These are phyloP conservation scores for Nephotettix cincticeps DNA, from an alignment of 1,140 invertebrate genomes.

Conservation along the genomic window DNA sequence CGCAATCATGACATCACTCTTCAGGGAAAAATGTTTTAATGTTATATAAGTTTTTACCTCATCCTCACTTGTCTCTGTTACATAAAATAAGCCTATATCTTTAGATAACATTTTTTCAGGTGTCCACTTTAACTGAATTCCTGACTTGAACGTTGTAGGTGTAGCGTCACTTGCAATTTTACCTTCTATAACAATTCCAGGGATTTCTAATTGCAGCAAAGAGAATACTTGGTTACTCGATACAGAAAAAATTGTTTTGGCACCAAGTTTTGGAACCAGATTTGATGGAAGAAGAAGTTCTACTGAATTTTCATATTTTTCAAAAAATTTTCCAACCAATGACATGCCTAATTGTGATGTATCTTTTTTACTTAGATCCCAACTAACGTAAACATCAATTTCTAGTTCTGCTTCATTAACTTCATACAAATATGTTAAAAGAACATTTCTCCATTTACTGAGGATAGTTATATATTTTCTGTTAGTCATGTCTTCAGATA, in stretches of 20 bases:
- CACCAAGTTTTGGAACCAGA: not conserved
- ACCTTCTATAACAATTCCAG: not conserved
- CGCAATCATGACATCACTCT: not conserved
- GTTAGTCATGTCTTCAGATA: not conserved
- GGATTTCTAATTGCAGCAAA: not conserved
- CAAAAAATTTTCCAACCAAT: not conserved
- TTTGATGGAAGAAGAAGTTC: not conserved
- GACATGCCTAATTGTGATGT: not conserved
- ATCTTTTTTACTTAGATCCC: not conserved
- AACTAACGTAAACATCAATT: not conserved
- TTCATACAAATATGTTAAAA: not conserved
- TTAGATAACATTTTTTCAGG: not conserved
- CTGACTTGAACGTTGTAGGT: not conserved
- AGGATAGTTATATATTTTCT: not conserved
- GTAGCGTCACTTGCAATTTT: not conserved
- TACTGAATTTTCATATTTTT: not conserved
- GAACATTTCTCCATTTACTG: not conserved
- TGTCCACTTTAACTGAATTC: not conserved
- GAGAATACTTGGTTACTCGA: not conserved
- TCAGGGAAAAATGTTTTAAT: not conserved
- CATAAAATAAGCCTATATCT: slow-evolving; percentile 9
- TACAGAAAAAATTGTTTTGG: not conserved
- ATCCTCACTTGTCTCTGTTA: not conserved
- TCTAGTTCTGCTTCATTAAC: not conserved
- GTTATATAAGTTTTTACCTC: not conserved